Conservation (phyloP, 2,113 vertebrate genomes). For the Strigops habroptila region DNA sequence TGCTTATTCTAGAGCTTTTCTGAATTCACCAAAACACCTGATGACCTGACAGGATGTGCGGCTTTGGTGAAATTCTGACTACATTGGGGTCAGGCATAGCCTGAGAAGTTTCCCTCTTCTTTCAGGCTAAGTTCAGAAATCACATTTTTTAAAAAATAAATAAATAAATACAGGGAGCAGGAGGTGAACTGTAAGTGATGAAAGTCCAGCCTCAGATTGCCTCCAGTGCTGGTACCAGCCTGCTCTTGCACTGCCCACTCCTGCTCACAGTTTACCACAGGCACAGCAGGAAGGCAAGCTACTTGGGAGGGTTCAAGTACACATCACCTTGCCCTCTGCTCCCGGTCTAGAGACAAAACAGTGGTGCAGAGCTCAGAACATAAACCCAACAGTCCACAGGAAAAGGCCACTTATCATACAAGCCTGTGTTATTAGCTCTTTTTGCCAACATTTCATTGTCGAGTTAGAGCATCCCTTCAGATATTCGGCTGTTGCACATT, state of each 20-base stretch:
- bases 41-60: not conserved
- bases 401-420: not conserved
- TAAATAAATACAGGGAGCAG: not conserved
- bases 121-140: not conserved
- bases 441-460: not conserved
- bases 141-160: not conserved
- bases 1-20: not conserved
- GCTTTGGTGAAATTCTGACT: not conserved
- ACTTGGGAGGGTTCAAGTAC: not conserved
- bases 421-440: not conserved
- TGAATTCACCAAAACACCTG: not conserved
- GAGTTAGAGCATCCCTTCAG: slow-evolving; percentile 35
- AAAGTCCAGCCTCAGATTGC: not conserved
- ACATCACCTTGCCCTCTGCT: not conserved
- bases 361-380: not conserved
- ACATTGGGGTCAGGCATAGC: not conserved
- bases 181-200: not conserved
- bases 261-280: not conserved
- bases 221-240: not conserved
- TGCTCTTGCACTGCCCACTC: accelerated
- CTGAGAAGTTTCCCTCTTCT: not conserved
- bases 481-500: slow-evolving; percentile 61
- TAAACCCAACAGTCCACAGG: not conserved
- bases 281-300: accelerated
- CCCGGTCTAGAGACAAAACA: not conserved